Evolutionary conservation across 2,113 vertebrate species (phyloP).

Genomic region (Paratilapia polleni): DNA sequence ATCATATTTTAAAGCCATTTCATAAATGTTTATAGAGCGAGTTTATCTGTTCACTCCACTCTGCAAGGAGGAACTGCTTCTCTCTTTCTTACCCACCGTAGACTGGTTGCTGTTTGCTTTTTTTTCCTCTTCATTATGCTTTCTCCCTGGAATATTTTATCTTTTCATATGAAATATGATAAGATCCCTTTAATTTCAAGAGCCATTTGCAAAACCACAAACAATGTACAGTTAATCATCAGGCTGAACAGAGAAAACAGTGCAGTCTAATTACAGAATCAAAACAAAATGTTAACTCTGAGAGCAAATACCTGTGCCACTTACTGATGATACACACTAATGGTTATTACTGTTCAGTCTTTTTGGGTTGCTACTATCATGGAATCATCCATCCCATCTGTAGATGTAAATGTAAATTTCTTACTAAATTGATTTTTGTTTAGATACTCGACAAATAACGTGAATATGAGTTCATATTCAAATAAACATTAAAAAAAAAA

Average conservation of each 20-base stretch:
- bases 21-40: constrained; percentile 16
- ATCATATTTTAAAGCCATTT: constrained; percentile 34
- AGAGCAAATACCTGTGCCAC: not conserved
- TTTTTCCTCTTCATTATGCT: not conserved
- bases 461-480: not conserved
- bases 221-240: not conserved
- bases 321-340: not conserved
- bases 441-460: not conserved
- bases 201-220: not conserved
- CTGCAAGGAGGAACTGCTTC: not conserved
- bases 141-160: not conserved
- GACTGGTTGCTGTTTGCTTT: not conserved
- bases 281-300: not conserved
- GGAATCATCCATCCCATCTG: not conserved
- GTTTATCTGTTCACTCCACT: constrained; percentile 4
- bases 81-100: not conserved
- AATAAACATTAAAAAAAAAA: not conserved
- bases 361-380: not conserved
- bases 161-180: not conserved
- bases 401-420: not conserved
- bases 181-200: not conserved
- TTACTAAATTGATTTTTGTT: not conserved
- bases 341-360: not conserved
- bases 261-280: not conserved
- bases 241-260: not conserved